phyloP scores from a whole-genome alignment of 1,140 invertebrate genomes.

The Drosophila truncata region DNA sequence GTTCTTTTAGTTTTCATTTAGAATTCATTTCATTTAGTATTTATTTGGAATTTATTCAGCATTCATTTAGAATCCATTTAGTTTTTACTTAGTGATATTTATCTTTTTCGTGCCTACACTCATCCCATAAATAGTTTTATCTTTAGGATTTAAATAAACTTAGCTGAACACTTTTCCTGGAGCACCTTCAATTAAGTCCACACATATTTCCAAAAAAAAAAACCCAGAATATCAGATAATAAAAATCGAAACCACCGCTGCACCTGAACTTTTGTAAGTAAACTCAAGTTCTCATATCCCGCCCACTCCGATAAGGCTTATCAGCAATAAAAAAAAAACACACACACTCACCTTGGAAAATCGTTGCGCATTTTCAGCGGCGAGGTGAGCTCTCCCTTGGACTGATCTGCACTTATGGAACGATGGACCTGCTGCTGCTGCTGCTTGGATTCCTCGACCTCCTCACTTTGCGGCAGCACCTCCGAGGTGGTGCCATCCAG shows the following conservation, averaged over 20 bases:
- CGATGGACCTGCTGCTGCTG: slow-evolving; percentile 59
- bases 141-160: background rate
- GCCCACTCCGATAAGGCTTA: slow-evolving; percentile 15
- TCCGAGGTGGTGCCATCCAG: slow-evolving; percentile 53
- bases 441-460: background rate
- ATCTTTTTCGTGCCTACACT: too few species aligned
- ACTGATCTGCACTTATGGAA: slow-evolving; percentile 65
- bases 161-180: background rate
- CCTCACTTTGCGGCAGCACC: slow-evolving; percentile 27
- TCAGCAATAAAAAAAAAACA: background rate
- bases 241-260: slow-evolving; percentile 4
- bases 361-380: slow-evolving; percentile 44
- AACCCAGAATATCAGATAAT: background rate
- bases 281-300: background rate
- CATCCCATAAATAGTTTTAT: background rate
- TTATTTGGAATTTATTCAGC: background rate
- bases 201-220: background rate
- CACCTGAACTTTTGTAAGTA: slow-evolving; percentile 11
- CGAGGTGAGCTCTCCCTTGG: background rate
- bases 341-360: slow-evolving; percentile 71
- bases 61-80: background rate
- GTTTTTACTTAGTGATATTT: background rate
- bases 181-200: background rate
- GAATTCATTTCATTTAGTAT: background rate
- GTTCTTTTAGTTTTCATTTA: background rate